phyloP scores from a whole-genome alignment of 2,113 vertebrate species.

The Ctenodactylus gundi region DNA sequence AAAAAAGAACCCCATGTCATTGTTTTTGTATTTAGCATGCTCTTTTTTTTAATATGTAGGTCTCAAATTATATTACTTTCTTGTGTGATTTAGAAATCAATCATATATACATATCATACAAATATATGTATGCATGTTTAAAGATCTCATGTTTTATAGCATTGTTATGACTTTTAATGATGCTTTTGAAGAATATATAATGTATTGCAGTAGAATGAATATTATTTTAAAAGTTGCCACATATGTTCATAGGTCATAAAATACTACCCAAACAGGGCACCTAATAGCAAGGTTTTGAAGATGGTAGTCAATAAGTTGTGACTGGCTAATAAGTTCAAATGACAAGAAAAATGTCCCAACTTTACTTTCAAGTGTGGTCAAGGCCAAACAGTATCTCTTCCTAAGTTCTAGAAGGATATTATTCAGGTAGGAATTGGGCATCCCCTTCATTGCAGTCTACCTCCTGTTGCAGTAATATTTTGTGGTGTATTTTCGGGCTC shows the following conservation, averaged over 20 bases:
- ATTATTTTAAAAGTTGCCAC: slow-evolving; percentile 5
- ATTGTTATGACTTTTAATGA: slow-evolving; percentile 3
- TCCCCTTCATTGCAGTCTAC: neutral
- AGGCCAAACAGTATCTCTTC: neutral
- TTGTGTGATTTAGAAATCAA: slow-evolving; percentile 9
- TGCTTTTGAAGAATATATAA: neutral
- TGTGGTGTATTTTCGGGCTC: neutral
- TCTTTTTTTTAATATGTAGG: neutral
- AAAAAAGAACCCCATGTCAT: neutral
- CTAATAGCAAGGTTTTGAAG: neutral
- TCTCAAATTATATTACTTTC: neutral
- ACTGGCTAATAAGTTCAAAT: neutral
- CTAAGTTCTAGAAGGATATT: neutral
- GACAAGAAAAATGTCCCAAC: slow-evolving; percentile 27
- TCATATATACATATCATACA: too few species aligned
- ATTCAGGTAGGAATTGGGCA: too few species aligned
- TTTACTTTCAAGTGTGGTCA: slow-evolving; percentile 1
- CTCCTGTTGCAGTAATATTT: neutral
- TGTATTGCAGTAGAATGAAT: slow-evolving; percentile 23
- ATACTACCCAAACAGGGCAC: neutral
- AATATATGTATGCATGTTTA: too few species aligned
- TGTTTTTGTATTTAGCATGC: neutral
- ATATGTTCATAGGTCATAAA: slow-evolving; percentile 6
- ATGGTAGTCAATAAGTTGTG: neutral
- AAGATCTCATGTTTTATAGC: slow-evolving; percentile 13